Conservation (phyloP, 2,797 vertebrate species). For the Molossus alvarezi region DNA sequence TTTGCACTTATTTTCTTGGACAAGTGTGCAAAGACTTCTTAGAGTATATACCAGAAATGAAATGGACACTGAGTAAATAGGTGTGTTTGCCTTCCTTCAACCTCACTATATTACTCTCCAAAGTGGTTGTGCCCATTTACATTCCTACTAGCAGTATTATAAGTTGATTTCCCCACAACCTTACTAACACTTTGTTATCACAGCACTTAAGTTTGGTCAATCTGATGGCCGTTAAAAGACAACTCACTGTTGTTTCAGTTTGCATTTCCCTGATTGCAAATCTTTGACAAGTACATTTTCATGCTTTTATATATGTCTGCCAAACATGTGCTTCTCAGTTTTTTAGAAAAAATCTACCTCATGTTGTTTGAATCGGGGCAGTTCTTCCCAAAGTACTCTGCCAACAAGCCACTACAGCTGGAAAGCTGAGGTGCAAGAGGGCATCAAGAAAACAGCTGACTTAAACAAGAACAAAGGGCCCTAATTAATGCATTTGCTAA, state of each 20-base stretch:
- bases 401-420: slow-evolving; percentile 55
- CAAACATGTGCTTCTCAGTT: slow-evolving; percentile 28
- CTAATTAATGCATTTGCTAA: slow-evolving; percentile 83
- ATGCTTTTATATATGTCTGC: slow-evolving; percentile 2
- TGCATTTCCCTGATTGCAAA: slow-evolving; percentile 61
- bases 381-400: neutral
- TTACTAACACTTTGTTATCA: slow-evolving; percentile 59
- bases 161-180: slow-evolving; percentile 45
- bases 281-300: slow-evolving; percentile 65
- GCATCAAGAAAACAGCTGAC: slow-evolving; percentile 68
- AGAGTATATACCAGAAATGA: neutral
- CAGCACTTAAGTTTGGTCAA: slow-evolving; percentile 57
- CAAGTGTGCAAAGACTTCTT: slow-evolving; percentile 50
- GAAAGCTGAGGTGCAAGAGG: slow-evolving; percentile 40
- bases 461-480: slow-evolving; percentile 79
- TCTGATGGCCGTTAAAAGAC: slow-evolving; percentile 35
- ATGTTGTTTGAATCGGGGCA: neutral
- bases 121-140: neutral
- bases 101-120: neutral
- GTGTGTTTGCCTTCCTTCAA: slow-evolving; percentile 5
- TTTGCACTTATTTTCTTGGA: slow-evolving; percentile 53
- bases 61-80: slow-evolving; percentile 4
- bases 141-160: neutral
- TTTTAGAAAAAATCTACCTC: slow-evolving; percentile 33
- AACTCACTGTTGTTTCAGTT: slow-evolving; percentile 58